Evolutionary conservation across 2,797 vertebrate genomes (phyloP).

Genomic region (Anguilla obscura): DNA sequence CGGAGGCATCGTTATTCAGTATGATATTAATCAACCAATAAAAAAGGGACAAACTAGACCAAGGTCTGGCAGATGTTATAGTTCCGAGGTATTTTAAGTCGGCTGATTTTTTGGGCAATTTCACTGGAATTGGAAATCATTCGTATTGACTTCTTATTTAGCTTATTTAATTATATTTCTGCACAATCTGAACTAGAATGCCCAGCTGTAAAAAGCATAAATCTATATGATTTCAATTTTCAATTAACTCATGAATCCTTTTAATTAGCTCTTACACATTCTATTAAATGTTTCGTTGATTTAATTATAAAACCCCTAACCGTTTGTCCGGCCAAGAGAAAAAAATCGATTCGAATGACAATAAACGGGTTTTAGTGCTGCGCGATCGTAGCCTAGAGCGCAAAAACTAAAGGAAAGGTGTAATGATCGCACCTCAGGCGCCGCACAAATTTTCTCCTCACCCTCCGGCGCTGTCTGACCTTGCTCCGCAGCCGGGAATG

Average conservation of each 20-base stretch:
- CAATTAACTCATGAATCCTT: background rate
- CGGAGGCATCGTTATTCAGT: background rate
- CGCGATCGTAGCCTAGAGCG: no score
- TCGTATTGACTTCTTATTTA: background rate
- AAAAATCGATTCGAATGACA: slow-evolving; percentile 6
- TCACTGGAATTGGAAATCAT: background rate
- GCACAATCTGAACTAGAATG: background rate
- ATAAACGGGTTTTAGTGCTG: background rate
- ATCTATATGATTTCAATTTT: background rate
- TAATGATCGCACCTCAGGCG: background rate
- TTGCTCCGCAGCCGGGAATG: background rate
- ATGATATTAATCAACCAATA: background rate
- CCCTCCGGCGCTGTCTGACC: slow-evolving; percentile 10
- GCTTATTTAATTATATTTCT: background rate
- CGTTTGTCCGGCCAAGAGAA: background rate
- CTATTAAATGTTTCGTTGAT: background rate
- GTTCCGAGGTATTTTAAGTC: background rate
- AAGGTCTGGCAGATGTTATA: background rate
- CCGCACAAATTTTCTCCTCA: background rate
- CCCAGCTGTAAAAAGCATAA: background rate
- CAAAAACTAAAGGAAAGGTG: background rate
- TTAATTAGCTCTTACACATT: background rate
- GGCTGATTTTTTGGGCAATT: no score
- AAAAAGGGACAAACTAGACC: background rate
- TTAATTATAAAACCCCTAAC: background rate